A percentile compares a stretch with the other conserved stretches of the same genome.
Conservation (phyloP, 2,113 vertebrate genomes). For the Myotis davidii region DNA sequence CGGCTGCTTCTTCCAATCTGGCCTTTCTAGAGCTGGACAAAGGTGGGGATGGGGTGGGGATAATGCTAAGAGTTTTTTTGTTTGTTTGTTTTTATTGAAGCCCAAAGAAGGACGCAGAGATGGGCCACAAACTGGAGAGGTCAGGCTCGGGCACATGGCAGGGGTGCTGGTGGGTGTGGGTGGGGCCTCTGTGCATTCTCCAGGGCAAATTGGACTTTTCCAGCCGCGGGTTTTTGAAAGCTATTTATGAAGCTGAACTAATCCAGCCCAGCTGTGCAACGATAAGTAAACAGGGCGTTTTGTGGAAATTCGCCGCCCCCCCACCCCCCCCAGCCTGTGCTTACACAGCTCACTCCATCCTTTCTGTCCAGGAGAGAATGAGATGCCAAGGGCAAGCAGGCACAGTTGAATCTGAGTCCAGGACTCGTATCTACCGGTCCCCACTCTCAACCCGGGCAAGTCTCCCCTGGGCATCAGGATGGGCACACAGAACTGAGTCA, state of each 20-base stretch:
- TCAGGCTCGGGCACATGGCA: neutral
- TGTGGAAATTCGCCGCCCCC: neutral
- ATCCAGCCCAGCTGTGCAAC: slow-evolving; percentile 62
- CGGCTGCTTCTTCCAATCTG: neutral
- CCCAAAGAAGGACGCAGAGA: neutral
- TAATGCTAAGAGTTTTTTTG: neutral
- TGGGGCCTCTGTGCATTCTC: neutral
- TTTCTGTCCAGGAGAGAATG: neutral
- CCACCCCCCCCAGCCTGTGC: neutral
- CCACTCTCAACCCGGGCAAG: neutral
- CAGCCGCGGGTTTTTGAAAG: slow-evolving; percentile 53
- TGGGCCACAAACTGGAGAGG: neutral
- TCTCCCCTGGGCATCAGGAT: neutral
- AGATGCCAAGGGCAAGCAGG: neutral
- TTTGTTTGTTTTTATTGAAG: neutral
- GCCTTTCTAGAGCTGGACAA: neutral
- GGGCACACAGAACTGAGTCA: neutral
- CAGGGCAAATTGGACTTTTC: slow-evolving; percentile 63
- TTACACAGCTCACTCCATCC: neutral
- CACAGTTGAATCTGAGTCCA: neutral
- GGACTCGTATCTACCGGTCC: neutral
- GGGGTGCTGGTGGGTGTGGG: neutral
- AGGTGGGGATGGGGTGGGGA: neutral
- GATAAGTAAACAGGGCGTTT: slow-evolving; percentile 30
- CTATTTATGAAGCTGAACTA: slow-evolving; percentile 69